phyloP scores from a whole-genome alignment of 1,140 invertebrate genomes.

The Vanessa atalanta region DNA sequence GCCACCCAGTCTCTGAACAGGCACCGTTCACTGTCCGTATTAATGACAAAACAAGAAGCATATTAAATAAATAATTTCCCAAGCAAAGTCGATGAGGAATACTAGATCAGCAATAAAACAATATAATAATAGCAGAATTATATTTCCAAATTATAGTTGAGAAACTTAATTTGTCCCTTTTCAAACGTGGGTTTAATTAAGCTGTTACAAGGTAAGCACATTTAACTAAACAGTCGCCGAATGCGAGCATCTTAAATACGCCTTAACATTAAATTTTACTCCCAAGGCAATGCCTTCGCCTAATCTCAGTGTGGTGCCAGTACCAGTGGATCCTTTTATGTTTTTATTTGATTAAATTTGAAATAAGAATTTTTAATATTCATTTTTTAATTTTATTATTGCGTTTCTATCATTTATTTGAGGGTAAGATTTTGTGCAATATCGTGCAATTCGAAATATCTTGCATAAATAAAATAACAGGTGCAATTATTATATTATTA shows the following conservation, averaged over 20 bases:
- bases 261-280: constrained; percentile 31
- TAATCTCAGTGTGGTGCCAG: constrained; percentile 14
- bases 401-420: no score
- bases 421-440: no score
- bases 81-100: no score
- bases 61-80: no score
- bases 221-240: constrained; percentile 19
- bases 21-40: no score
- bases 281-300: constrained; percentile 11
- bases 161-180: constrained; percentile 11
- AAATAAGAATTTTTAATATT: not conserved
- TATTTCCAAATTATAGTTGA: not conserved
- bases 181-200: constrained; percentile 17
- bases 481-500: no score
- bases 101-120: no score
- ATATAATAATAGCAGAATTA: not conserved
- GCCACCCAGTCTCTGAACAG: no score
- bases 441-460: no score
- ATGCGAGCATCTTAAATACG: constrained; percentile 23
- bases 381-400: not conserved
- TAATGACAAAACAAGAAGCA: no score
- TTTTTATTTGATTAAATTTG: not conserved
- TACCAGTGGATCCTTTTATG: not conserved
- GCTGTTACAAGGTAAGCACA: constrained; percentile 18
- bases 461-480: no score